A percentile compares a stretch with the other conserved stretches of the same genome.
Evolutionary conservation across 1,140 invertebrate genomes (phyloP).

Genomic region (Leptonema lineaticorne): DNA sequence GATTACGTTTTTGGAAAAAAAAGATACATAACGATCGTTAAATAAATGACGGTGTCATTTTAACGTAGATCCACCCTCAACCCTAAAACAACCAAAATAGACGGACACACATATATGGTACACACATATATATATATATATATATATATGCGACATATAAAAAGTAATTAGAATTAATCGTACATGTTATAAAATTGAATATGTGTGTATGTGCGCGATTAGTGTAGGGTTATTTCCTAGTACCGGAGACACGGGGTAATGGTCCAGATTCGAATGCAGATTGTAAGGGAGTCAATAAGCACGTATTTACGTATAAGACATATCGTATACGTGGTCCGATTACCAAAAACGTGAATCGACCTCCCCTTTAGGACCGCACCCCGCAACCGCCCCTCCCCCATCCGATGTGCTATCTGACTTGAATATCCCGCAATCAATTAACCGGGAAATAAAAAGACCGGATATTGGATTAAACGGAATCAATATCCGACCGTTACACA

Average conservation of each 20-base stretch:
- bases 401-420: conserved; percentile 30
- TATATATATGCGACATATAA: too few relatives aligned
- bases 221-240: conserved; percentile 7
- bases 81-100: too few relatives aligned
- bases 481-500: conserved; percentile 3
- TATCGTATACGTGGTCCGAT: conserved; percentile 7
- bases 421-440: conserved; percentile 33
- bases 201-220: conserved; percentile 1
- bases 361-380: too few relatives aligned
- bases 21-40: too few relatives aligned
- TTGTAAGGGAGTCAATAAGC: conserved; percentile 35
- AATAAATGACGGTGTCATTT: too few relatives aligned
- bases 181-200: background rate
- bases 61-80: too few relatives aligned
- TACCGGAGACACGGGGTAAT: conserved; percentile 18
- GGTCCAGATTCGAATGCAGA: conserved; percentile 32
- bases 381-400: too few relatives aligned
- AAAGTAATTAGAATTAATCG: background rate
- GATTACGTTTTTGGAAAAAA: too few relatives aligned
- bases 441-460: conserved; percentile 19
- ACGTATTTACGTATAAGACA: conserved; percentile 32
- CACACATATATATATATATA: too few relatives aligned
- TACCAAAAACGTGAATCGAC: conserved; percentile 17
- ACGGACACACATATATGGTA: too few relatives aligned
- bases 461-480: conserved; percentile 22